These are phyloP conservation scores for Daubentonia madagascariensis DNA, from an alignment of 2,113 vertebrate genomes.

Conservation along the genomic window DNA sequence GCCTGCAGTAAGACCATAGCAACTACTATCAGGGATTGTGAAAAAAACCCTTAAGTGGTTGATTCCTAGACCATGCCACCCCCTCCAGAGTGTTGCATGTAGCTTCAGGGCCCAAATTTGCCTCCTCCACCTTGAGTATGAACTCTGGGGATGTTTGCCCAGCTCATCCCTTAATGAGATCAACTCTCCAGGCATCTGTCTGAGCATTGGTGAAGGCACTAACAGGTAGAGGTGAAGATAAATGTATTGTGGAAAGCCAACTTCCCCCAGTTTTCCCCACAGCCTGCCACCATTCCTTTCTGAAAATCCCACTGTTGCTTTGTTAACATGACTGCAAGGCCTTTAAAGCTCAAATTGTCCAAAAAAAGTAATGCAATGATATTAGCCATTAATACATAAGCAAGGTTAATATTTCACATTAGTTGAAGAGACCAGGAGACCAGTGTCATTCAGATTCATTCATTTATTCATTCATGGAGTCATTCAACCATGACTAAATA, in stretches of 20 bases:
- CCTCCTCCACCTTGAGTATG: background rate
- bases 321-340: too few species aligned
- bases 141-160: background rate
- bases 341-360: too few species aligned
- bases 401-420: background rate
- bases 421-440: background rate
- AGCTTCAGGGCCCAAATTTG: background rate
- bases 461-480: background rate
- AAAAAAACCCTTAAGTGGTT: background rate
- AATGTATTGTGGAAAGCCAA: background rate
- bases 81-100: background rate
- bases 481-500: background rate
- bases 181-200: background rate
- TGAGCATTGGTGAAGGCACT: background rate
- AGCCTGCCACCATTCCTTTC: background rate
- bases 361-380: background rate
- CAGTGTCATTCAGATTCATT: too few species aligned
- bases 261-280: background rate
- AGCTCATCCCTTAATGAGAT: background rate
- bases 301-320: background rate
- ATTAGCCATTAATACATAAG: background rate
- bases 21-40: background rate
- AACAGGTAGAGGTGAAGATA: background rate
- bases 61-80: accelerated
- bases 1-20: background rate